phyloP scores from a whole-genome alignment of 92 coral and sea anemone species.

The Siderastrea siderea region DNA sequence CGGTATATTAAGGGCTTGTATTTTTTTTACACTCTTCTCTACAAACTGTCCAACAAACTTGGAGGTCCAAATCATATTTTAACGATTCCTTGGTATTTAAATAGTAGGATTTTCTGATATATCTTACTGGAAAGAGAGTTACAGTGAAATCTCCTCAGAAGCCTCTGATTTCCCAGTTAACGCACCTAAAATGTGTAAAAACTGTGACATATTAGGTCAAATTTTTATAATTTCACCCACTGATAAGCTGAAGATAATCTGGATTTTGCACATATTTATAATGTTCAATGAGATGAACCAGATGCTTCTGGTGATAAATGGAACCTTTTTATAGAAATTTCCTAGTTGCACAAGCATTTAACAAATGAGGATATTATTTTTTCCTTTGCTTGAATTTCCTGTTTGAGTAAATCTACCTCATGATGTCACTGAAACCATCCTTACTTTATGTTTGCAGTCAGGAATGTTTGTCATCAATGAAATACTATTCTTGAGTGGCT shows the following conservation, averaged over 20 bases:
- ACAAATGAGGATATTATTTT: background rate
- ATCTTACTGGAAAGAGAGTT: background rate
- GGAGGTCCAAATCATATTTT: background rate
- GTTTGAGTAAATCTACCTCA: background rate
- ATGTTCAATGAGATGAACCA: background rate
- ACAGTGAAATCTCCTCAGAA: background rate
- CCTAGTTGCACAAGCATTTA: background rate
- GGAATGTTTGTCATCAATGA: conserved; percentile 10
- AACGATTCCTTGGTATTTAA: background rate
- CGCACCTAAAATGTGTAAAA: background rate
- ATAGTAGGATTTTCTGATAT: background rate
- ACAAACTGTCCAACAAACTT: background rate
- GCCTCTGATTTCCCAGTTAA: background rate
- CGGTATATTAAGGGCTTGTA: background rate
- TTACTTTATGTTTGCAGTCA: background rate
- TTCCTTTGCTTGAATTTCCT: background rate
- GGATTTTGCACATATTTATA: conserved; percentile 9
- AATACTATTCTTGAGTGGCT: background rate
- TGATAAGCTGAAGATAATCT: conserved; percentile 16
- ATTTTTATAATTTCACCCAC: conserved; percentile 2
- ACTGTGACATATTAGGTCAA: conserved; percentile 12
- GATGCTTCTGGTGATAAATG: background rate
- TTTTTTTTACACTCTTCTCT: background rate
- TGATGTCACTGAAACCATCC: background rate
- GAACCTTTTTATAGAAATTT: background rate